Base-by-base conservation (phyloP, 2,113 vertebrate species). In the Neogobius melanostomus region DNA sequence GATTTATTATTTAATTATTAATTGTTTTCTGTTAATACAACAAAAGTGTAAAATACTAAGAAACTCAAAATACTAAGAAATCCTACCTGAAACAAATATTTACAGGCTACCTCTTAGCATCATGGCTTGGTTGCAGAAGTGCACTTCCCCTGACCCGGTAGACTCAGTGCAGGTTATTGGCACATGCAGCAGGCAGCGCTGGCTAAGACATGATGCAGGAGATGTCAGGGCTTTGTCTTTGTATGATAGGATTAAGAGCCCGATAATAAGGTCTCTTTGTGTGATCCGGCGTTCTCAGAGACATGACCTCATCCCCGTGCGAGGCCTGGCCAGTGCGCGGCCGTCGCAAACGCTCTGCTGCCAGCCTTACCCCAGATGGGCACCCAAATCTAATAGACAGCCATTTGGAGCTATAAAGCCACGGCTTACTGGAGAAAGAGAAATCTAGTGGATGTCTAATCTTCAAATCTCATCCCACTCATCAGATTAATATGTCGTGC, bases 271-370 rank as follows among this genome's bases (percentile, higher is more conserved):
- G 83, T 73, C 82, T 80, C 85, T 89, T 83, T 91, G 87, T 90
- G 85, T 85, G 82, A 87, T 86, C 76, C 78, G 64, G 84, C 80
- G 77, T 87, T 87, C 89, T 87, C 85, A 16, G 87, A 91, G 90
- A 91, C 90, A 90, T 91, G 90, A 91, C 87, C 89, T 92, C 91
- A 92, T 92, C 90, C 73, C 64, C 72, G 76, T 88, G 88, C 90
- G 86, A 66, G 80, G 79, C 83, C 85, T 77, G 87, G 82, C 74
- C 87, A 85, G 81, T 75, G 72, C 81, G 76, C 72, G 73, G 85
- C 79, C 86, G 87, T 89, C 85, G 85, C 83, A 85, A 36, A 86
- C 84, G 80, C 51, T 46, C 69, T 63, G 83, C 87, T 89, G 83
- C 89, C 83, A 88, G 89, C 71, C 81, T 85, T 87, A 14, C 77